These are phyloP conservation scores for Peromyscus melanophrys DNA, from an alignment of 2,797 vertebrate genomes.

Conservation along the genomic window DNA sequence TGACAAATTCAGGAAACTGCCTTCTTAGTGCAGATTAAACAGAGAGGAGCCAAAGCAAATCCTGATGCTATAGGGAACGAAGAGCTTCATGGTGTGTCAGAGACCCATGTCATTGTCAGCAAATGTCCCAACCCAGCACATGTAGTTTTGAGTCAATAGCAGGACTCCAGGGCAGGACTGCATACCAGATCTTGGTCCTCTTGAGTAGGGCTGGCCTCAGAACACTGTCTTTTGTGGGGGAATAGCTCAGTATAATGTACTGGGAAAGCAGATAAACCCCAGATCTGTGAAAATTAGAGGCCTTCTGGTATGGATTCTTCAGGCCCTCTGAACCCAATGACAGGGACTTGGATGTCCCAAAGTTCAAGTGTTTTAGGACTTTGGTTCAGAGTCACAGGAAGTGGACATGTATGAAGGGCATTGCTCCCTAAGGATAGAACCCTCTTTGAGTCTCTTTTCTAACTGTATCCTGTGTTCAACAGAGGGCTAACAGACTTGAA, in stretches of 20 bases:
- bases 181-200: background rate
- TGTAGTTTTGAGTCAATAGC: background rate
- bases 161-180: too few species aligned
- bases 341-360: background rate
- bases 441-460: too few species aligned
- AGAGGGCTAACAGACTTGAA: background rate
- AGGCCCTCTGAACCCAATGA: background rate
- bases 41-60: background rate
- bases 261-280: background rate
- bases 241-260: too few species aligned
- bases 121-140: background rate
- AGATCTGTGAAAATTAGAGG: background rate
- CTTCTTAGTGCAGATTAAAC: background rate
- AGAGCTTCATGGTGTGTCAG: background rate
- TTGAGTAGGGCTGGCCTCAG: background rate
- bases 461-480: background rate
- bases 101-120: too few species aligned
- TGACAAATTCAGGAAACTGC: background rate
- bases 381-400: background rate
- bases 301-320: background rate
- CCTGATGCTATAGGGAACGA: background rate
- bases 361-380: too few species aligned
- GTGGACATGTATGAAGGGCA: background rate
- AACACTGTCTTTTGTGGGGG: too few species aligned
- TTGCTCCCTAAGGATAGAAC: background rate